Base-by-base conservation (phyloP, 2,888 invertebrate genomes). In the Tethea ocularis region DNA sequence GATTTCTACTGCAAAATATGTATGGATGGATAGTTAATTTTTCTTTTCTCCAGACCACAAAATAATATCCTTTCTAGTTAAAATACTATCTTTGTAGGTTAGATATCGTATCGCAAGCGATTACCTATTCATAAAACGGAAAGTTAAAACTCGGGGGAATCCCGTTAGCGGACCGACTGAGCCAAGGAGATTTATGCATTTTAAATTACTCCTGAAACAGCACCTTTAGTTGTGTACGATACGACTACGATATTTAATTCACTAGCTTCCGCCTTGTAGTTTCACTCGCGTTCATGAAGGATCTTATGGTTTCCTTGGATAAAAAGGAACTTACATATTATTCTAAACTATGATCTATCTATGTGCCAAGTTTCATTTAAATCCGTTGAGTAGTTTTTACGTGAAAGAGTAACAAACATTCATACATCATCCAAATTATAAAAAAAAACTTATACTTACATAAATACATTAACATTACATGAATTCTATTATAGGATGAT, bases 181-280 rank as follows among this genome's bases (percentile, higher is more conserved):
- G 82, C 83, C 79, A 78, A 78, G 73, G 84, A 90, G 87, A 89
- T 91, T 91, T 89, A 91, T 91, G 89, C 88, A 91, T 91, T 91
- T 89, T 88, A 88, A 88, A 89, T 89, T 83, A 86, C 82, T 79
- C 65, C 73, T 73, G 72, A 74, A 85, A 82, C 68, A 69, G 64
- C 53, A 2, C 7, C 4, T 67, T 80, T 72, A 75, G 6, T 58
- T 10, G 2, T 0, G 2, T 4, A 68, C 75, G 78, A 61, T 15
- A 68, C 81, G 78, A 65, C 38, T 22, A 56, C 57, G 56, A 59
- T 51, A 13, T n/a, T n/a, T 53, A n/a, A n/a, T n/a, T n/a, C n/a
- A n/a, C 13, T 15, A n/a, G 38, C 26, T 26, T 26, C 7, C 26
- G 26, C 26, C 26, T 7, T 26, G 0, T 0, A 26, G 7, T 26